A percentile compares a stretch with the other conserved stretches of the same genome.
Conservation (phyloP, 1,140 invertebrate species). For the Agrypnia vestita region DNA sequence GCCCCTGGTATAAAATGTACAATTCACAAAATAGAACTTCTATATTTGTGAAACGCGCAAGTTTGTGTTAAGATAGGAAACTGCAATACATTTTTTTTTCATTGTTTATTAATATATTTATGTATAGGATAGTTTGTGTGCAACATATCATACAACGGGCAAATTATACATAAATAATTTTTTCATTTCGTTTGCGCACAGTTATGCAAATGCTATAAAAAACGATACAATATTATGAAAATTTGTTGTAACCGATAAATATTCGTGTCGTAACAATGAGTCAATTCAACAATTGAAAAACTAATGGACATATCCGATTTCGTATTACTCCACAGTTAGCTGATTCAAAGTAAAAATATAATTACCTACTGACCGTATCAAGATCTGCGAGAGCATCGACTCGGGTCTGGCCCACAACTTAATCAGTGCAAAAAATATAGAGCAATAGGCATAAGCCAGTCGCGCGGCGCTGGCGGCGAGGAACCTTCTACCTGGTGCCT, state of each 20-base stretch:
- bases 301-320: background rate
- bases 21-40: too few relatives aligned
- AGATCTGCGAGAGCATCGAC: constrained; percentile 9
- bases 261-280: background rate
- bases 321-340: constrained; percentile 5
- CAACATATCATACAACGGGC: too few relatives aligned
- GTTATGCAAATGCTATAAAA: background rate
- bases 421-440: constrained; percentile 57
- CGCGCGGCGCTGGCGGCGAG: background rate
- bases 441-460: constrained; percentile 32
- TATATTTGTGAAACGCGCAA: too few relatives aligned
- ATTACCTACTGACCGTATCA: constrained; percentile 50
- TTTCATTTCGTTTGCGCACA: too few relatives aligned
- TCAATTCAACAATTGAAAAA: background rate
- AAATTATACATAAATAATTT: too few relatives aligned
- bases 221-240: background rate
- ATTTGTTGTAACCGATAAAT: background rate
- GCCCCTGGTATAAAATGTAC: too few relatives aligned
- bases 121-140: too few relatives aligned
- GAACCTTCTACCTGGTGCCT: too few relatives aligned
- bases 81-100: too few relatives aligned
- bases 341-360: constrained; percentile 11
- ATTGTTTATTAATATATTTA: too few relatives aligned
- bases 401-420: constrained; percentile 48
- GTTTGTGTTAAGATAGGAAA: too few relatives aligned